phyloP scores from a whole-genome alignment of 2,113 vertebrate species.

The Machaerirhynchus nigripectus region DNA sequence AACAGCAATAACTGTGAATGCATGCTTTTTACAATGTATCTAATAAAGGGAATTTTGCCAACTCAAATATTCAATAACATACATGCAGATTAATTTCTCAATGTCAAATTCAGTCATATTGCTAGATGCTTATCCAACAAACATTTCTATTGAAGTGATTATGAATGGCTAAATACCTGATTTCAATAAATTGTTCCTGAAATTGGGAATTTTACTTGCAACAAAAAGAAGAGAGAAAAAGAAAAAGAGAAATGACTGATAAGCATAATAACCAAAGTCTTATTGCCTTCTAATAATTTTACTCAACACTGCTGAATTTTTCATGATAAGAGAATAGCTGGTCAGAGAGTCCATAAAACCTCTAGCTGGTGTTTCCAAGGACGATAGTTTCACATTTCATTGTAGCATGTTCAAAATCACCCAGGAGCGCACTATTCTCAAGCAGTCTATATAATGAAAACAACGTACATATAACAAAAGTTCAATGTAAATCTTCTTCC shows the following conservation, averaged over 20 bases:
- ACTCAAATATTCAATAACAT: constrained; percentile 70
- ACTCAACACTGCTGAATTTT: constrained; percentile 60
- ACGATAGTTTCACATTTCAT: constrained; percentile 82
- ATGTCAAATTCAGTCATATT: constrained; percentile 69
- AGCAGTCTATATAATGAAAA: constrained; percentile 94
- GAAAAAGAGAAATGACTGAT: constrained; percentile 56
- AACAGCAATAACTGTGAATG: constrained; percentile 70
- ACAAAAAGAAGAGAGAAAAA: constrained; percentile 42
- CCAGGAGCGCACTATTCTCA: constrained; percentile 88
- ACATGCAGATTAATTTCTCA: constrained; percentile 75
- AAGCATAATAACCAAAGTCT: constrained; percentile 61
- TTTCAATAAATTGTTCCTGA: constrained; percentile 73
- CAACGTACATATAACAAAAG: constrained; percentile 81
- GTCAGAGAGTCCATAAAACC: constrained; percentile 77
- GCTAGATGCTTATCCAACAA: constrained; percentile 67
- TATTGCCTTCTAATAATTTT: constrained; percentile 73
- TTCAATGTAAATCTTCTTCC: constrained; percentile 71
- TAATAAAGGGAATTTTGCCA: constrained; percentile 69
- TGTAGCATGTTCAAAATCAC: constrained; percentile 86
- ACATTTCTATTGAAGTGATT: constrained; percentile 58
- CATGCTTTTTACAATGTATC: constrained; percentile 84
- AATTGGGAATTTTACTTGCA: constrained; percentile 61
- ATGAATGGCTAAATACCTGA: constrained; percentile 66
- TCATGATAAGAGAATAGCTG: constrained; percentile 58
- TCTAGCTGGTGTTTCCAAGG: constrained; percentile 86